Evolutionary conservation across 1,140 invertebrate species (phyloP).

Genomic region (Cydia pomonella): DNA sequence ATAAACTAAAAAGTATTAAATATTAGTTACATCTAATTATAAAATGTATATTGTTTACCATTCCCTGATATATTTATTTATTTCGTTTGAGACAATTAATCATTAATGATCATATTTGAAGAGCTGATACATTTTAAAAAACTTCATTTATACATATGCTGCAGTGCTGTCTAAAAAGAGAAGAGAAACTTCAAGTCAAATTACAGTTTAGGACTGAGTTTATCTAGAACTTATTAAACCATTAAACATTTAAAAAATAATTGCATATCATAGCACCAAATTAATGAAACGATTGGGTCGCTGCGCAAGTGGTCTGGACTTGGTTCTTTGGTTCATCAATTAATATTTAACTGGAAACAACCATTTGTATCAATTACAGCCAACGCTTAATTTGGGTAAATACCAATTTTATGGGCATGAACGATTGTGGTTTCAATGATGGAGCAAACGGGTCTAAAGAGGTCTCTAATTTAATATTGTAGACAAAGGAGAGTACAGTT

Average conservation of each 20-base stretch:
- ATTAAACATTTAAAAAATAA: conserved; percentile 1
- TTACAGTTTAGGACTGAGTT: neutral
- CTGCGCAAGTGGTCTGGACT: neutral
- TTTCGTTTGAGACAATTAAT: neutral
- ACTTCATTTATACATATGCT: neutral
- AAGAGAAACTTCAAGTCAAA: neutral
- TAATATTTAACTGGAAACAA: conserved; percentile 72
- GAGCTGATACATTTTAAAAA: neutral
- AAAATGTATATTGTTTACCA: neutral
- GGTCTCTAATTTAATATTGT: conserved; percentile 68
- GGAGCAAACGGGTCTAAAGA: conserved; percentile 53
- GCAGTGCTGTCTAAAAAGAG: neutral
- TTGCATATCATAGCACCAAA: neutral
- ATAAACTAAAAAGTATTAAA: neutral
- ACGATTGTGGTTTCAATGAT: conserved; percentile 55
- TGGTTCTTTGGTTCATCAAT: conserved; percentile 50
- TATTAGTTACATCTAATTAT: neutral
- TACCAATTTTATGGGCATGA: conserved; percentile 71
- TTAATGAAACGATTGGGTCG: neutral
- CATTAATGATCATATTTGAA: neutral
- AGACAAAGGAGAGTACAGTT: conserved; percentile 44
- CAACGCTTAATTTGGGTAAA: conserved; percentile 73
- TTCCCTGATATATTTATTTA: neutral
- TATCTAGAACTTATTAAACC: neutral
- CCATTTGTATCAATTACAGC: conserved; percentile 76